Percentiles rank a stretch among this genome's conserved stretches.
Conservation (phyloP, 2,113 vertebrate species). For the Pelvicachromis taeniatus region DNA sequence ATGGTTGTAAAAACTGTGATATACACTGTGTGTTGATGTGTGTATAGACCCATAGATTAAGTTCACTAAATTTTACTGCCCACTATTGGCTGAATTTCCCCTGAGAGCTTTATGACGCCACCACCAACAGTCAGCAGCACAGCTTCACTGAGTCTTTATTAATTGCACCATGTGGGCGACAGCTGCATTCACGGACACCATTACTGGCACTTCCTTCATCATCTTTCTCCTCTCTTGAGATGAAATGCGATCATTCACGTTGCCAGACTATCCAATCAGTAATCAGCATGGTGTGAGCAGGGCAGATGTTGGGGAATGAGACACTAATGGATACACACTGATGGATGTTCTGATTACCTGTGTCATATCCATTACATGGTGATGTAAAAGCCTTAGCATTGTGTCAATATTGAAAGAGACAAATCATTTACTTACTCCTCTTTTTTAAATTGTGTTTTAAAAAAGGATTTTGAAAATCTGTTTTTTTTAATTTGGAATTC, state of each 20-base stretch:
- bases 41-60: neutral
- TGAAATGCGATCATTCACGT: slow-evolving; percentile 31
- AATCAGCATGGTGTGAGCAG: neutral
- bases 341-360: slow-evolving; percentile 3
- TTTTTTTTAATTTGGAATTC: too few relatives aligned
- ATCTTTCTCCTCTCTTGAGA: slow-evolving; percentile 13
- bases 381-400: neutral
- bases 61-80: neutral
- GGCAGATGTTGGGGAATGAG: neutral
- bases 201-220: slow-evolving; percentile 7
- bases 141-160: slow-evolving; percentile 40
- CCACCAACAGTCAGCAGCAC: neutral
- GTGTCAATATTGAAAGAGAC: neutral
- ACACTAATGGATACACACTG: slow-evolving; percentile 6
- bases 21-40: neutral
- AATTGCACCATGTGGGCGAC: slow-evolving; percentile 32
- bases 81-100: neutral
- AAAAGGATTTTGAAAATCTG: too few relatives aligned
- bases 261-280: slow-evolving; percentile 8
- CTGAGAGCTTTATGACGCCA: neutral
- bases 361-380: slow-evolving; percentile 9
- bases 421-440: neutral
- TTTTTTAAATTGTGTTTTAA: too few relatives aligned
- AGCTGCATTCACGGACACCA: slow-evolving; percentile 42
- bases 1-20: neutral